Evolutionary conservation across 2,888 invertebrate species (phyloP), one percentile per base, ranked within the genome.

Genomic region (Lasius platythorax): DNA sequence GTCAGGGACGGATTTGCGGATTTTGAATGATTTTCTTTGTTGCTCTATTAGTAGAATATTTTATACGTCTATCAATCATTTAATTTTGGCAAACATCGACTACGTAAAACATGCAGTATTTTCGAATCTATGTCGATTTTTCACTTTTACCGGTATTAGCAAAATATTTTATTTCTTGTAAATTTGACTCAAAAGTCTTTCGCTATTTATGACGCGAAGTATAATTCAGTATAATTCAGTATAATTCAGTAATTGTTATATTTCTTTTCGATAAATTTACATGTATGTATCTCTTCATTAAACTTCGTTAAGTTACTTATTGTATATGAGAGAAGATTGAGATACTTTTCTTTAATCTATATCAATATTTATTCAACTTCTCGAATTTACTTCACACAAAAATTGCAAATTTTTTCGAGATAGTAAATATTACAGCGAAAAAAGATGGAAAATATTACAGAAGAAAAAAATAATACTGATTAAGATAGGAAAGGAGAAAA

Each of bases 1-100:
- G 87, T 91, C 90, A 90, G 91, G 90, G 91, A 85, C 91, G 89
- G 28, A 85, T 68, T 81, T 79, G 73, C 81, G 28, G 64, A 33
- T 82, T 84, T 78, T 40, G 66, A 2, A 8, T 50, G 18, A 64
- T 64, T 40, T 53, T 50, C 61, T 50, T 50, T 53, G 66, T 37
- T 15, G 28, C 28, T 70, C 28, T 70, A 53, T 64, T 85, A 66
- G 2, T 3, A 40, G 5, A n/a, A 46, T 64, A 46, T 23, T 50
- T 9, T 12, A 23, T 58, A 5, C 11, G 15, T 58, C 11, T 37
- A 15, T 33, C 1, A 15, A 15, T 30, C 0, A 23, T 73, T 23
- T 58, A 0, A 40, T 58, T 73, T 58, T 9, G 0, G 0, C 15
- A 30, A 40, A 58, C 9, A 53, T 37, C 50, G 1, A 9, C 6